Base-by-base conservation (phyloP, 2,888 invertebrate genomes). In the Cetonia aurata region DNA sequence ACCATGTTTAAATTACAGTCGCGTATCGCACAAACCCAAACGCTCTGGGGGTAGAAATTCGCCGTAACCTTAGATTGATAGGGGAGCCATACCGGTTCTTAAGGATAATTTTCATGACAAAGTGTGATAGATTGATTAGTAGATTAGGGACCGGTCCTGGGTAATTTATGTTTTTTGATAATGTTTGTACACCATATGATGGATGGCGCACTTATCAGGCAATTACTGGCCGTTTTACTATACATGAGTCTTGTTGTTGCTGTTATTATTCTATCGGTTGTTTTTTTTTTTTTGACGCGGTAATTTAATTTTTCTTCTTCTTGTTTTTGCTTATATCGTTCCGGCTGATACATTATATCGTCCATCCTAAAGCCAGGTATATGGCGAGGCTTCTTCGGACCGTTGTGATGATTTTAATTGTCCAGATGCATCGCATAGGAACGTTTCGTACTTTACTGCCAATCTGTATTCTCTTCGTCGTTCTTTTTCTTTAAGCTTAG, bases 111-210 rank as follows among this genome's bases (percentile, higher is more conserved):
- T 81, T 81, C 80, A 79, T 80, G 81, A 81, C 81, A 80, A 81
- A 81, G 79, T 79, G 80, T 81, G 81, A 81, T 81, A 80, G 80
- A 81, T 81, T 80, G 81, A 81, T 81, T 79, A 79, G 79, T 77
- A 78, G 79, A 81, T 80, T 80, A 79, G 76, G 76, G 75, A 75
- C 75, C 66, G 68, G 75, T 8, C 56, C 73, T 73, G 67, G 71
- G 76, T 77, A 79, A 78, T 77, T 79, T 80, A 78, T 77, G 77
- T 77, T 78, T 76, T 76, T 74, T 73, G 72, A 73, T 75, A 76
- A 77, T 80, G 77, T 80, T 79, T 79, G 77, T 80, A 79, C 77
- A 75, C 69, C 74, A 73, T 66, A 70, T 80, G 80, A 80, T 80
- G 77, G 78, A 80, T 80, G 77, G 80, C 74, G 77, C 76, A 75